These are phyloP conservation scores for Allolobophora icterica DNA, from an alignment of 2,888 invertebrate species.

Conservation along the genomic window DNA sequence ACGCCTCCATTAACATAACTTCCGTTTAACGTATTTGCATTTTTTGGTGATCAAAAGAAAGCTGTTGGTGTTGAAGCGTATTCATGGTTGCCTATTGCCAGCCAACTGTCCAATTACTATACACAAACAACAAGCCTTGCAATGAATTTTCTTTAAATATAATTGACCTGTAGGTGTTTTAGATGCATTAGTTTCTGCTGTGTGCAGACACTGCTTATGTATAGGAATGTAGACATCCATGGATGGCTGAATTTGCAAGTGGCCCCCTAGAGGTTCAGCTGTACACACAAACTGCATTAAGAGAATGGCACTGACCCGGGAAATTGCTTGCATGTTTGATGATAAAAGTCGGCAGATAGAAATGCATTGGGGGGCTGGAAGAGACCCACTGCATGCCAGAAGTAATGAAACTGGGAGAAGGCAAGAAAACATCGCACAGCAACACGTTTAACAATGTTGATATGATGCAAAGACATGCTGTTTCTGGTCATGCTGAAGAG, in stretches of 20 bases:
- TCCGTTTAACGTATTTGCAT: not conserved
- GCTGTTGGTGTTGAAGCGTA: not conserved
- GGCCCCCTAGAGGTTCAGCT: not conserved
- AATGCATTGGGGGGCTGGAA: not conserved
- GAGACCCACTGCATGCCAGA: not conserved
- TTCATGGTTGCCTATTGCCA: not conserved
- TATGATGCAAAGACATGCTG: constrained; percentile 13
- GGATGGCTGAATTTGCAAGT: not conserved
- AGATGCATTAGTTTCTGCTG: not conserved
- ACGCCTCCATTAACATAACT: not conserved
- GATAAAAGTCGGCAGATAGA: not conserved
- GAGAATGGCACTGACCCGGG: not conserved
- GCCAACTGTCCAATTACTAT: not conserved
- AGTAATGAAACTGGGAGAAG: not conserved
- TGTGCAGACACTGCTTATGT: not conserved
- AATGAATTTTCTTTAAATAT: not conserved
- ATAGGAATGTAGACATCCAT: not conserved
- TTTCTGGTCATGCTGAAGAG: not conserved
- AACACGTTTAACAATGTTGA: not conserved
- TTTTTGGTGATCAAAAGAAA: not conserved
- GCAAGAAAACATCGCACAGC: not conserved
- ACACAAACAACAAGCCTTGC: not conserved
- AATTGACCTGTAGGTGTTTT: not conserved
- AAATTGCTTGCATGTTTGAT: not conserved
- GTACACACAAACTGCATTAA: not conserved